Conservation (phyloP, 92 coral and sea anemone genomes). For the Palythoa heliodiscus region DNA sequence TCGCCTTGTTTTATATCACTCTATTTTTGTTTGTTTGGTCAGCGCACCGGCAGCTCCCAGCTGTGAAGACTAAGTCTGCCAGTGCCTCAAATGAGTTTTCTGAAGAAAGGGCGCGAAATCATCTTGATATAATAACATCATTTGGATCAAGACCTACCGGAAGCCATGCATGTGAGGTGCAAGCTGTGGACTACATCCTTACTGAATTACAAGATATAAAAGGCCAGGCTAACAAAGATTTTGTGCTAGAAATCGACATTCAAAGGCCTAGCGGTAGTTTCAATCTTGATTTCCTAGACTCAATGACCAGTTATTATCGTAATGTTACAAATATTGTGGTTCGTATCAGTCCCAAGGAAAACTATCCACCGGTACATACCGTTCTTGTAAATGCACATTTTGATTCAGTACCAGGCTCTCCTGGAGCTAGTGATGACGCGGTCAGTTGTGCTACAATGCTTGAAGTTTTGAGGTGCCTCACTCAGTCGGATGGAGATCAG, state of each 20-base stretch:
- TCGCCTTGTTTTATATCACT: slow-evolving; percentile 48
- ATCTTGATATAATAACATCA: slow-evolving; percentile 81
- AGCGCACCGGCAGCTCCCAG: slow-evolving; percentile 75
- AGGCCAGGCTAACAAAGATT: slow-evolving; percentile 61
- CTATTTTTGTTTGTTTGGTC: slow-evolving; percentile 49
- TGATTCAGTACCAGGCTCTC: slow-evolving; percentile 82
- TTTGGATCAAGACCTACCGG: slow-evolving; percentile 93
- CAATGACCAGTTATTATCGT: slow-evolving; percentile 77
- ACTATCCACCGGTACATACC: slow-evolving; percentile 73
- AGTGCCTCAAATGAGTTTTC: slow-evolving; percentile 76
- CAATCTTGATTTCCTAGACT: slow-evolving; percentile 68
- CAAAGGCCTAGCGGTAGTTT: slow-evolving; percentile 87
- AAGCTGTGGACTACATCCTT: slow-evolving; percentile 82
- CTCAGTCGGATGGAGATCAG: slow-evolving; percentile 54
- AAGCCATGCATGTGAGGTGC: slow-evolving; percentile 91
- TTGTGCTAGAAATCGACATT: slow-evolving; percentile 82
- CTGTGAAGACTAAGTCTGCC: slow-evolving; percentile 56
- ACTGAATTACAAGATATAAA: slow-evolving; percentile 61
- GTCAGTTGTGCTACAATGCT: slow-evolving; percentile 97
- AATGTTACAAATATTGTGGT: slow-evolving; percentile 89
- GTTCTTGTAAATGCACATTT: slow-evolving; percentile 90
- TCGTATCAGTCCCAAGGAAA: slow-evolving; percentile 67
- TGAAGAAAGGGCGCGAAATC: slow-evolving; percentile 86
- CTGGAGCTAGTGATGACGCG: slow-evolving; percentile 97
- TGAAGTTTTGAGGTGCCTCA: slow-evolving; percentile 82